These are phyloP conservation scores for Nothoprocta pentlandii DNA, from an alignment of 2,113 vertebrate species.

Conservation along the genomic window DNA sequence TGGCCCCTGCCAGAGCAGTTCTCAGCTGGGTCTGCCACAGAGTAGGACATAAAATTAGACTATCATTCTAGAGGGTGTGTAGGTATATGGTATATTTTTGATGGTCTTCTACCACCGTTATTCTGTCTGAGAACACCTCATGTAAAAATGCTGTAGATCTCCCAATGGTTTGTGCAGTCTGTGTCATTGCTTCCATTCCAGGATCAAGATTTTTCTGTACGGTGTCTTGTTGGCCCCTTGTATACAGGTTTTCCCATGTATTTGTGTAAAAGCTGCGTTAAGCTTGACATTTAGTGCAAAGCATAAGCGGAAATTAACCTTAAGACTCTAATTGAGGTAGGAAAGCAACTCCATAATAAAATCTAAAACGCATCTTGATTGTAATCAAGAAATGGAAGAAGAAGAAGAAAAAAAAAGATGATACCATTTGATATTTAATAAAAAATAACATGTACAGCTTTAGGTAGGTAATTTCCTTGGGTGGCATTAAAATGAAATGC, in stretches of 20 bases:
- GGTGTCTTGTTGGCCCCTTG: fast-evolving
- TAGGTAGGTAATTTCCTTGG: slow-evolving; percentile 68
- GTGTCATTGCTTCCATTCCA: background rate
- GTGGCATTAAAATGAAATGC: slow-evolving; percentile 71
- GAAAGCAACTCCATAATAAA: slow-evolving; percentile 55
- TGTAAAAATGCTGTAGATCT: background rate
- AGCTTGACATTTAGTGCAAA: slow-evolving; percentile 3
- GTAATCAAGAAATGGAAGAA: slow-evolving; percentile 25
- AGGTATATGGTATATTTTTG: background rate
- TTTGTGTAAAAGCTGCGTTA: background rate
- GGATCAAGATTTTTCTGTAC: background rate
- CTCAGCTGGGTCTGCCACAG: background rate
- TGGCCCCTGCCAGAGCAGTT: background rate
- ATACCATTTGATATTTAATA: slow-evolving; percentile 54
- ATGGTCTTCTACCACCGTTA: background rate
- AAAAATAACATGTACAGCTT: slow-evolving; percentile 46
- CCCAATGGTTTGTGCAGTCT: background rate
- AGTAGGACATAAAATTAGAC: background rate
- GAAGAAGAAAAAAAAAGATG: background rate
- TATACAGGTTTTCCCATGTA: background rate
- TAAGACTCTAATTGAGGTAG: slow-evolving; percentile 55
- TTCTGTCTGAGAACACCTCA: background rate
- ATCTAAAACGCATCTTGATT: slow-evolving; percentile 62
- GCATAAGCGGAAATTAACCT: slow-evolving; percentile 36
- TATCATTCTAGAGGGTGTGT: background rate